Conservation (phyloP, 2,888 invertebrate genomes). For the Brenthis daphne region DNA sequence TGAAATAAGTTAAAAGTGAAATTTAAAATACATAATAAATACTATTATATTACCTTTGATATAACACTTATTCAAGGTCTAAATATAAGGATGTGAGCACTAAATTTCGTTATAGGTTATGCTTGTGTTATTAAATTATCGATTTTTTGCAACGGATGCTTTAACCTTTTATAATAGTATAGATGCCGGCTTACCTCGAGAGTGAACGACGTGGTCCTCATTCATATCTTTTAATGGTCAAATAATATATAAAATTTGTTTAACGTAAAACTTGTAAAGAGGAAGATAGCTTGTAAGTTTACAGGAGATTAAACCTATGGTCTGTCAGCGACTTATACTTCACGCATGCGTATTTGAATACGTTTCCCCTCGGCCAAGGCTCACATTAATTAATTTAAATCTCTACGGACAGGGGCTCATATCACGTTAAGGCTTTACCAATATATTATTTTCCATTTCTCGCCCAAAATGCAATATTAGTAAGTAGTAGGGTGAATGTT, state of each 20-base stretch:
- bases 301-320: conserved; percentile 44
- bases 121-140: conserved; percentile 71
- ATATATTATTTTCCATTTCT: not conserved
- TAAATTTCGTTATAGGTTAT: conserved; percentile 57
- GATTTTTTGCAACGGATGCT: conserved; percentile 59
- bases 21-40: not conserved
- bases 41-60: not conserved
- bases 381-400: conserved; percentile 38
- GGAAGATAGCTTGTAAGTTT: conserved; percentile 42
- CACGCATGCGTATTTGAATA: conserved; percentile 42
- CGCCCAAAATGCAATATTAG: no score
- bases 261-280: conserved; percentile 43
- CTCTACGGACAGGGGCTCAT: conserved; percentile 14
- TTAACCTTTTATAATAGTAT: conserved; percentile 41
- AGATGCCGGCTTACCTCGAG: conserved; percentile 85
- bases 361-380: conserved; percentile 32
- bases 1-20: not conserved
- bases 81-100: not conserved
- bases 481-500: no score
- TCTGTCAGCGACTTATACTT: conserved; percentile 34
- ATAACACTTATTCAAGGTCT: not conserved
- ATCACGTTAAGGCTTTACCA: conserved; percentile 7
- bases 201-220: conserved; percentile 93
- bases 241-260: conserved; percentile 62
- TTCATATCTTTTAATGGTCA: conserved; percentile 87